Base-by-base conservation (phyloP, 2,113 vertebrate species). In the Stictonetta naevosa region DNA sequence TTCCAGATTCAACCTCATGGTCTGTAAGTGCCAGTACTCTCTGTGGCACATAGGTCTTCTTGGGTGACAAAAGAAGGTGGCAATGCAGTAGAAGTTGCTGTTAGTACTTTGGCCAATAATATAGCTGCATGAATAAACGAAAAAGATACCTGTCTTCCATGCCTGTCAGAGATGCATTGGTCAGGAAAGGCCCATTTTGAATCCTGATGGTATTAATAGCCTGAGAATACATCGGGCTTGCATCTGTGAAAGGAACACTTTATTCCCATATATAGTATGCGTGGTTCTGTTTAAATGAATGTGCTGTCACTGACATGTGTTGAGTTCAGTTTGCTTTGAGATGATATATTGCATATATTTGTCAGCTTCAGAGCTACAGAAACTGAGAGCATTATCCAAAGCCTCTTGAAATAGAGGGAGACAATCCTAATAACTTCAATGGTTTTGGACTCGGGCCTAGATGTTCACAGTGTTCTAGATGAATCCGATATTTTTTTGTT, bases 231-330 rank as follows among this genome's bases (percentile, higher is more conserved):
- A 64, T 69, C 0, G 23, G 40, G 77, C 87, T 91, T 91, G 66
- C 77, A 67, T 93, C 95, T 82, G 82, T 69, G 86, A 92, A 94
- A 94, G 90, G 80, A 95, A 58, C 92, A 34, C 71, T 96, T 96
- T 79, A 92, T 96, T 96, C 71, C 96, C 95, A 94, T 96, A 91
- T 95, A 96, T 95, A 97, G 96, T 95, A 94, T 92, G 19, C 71
- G 4, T 67, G 69, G 71, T 59, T 93, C 73, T 91, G 91, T 59
- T 91, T 93, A 93, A 96, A 96, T 85, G 86, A 95, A 92, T 95
- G 88, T 91, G 76, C 94, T 95, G 92, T 78, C 71, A n/a, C 92
- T 94, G 96, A 96, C 94, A 94, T 64, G 94, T 86, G 93, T 96
- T 93, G 86, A 78, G 83, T 75, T 89, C 82, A 83, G 33, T 96